Base-by-base conservation (phyloP, 2,113 vertebrate genomes). In the Dascyllus trimaculatus region DNA sequence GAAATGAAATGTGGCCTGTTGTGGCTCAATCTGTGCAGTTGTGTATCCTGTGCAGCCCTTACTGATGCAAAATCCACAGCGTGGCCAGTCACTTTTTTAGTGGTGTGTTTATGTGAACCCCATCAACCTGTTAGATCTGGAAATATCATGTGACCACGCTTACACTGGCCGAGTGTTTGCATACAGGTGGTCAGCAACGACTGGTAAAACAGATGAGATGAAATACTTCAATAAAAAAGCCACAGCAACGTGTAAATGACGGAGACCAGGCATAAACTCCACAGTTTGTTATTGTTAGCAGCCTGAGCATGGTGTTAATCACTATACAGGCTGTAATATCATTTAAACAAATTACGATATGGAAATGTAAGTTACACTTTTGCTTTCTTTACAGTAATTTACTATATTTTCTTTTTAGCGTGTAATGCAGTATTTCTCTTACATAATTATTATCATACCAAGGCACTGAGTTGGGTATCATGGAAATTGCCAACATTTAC, bases 31-130 rank as follows among this genome's bases (percentile, higher is more conserved):
- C 15, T 46, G 19, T 57, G 35, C n/a, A 77, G 38, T 29, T 24
- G 9, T 40, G 29, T 22, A 18, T 32, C 24, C 45, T 59, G 38
- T 52, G 40, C 22, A 49, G 21, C 61, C 7, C 5, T 65, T 24
- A 22, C 45, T 61, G 22, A 66, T 7, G 4, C 11, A 32, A 45
- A 69, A 54, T 46, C 43, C 70, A 68, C 26, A 59, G 24, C 35
- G 15, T 38, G 29, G 32, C 56, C 51, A 26, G 51, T 29, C 19
- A 78, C 45, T 32, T 54, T 14, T 54, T 51, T 19, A 67, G 71
- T 45, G 43, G 43, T 49, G 67, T 81, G 67, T 85, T 84, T 62
- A 73, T 53, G 40, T 48, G 64, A 66, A 66, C 58, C 46, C 65
- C 49, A 56, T 61, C 66, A 80, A 25, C 43, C 15, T 60, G 52